Conservation (phyloP, 2,888 invertebrate genomes). For the Hydrotaea diabolus region DNA sequence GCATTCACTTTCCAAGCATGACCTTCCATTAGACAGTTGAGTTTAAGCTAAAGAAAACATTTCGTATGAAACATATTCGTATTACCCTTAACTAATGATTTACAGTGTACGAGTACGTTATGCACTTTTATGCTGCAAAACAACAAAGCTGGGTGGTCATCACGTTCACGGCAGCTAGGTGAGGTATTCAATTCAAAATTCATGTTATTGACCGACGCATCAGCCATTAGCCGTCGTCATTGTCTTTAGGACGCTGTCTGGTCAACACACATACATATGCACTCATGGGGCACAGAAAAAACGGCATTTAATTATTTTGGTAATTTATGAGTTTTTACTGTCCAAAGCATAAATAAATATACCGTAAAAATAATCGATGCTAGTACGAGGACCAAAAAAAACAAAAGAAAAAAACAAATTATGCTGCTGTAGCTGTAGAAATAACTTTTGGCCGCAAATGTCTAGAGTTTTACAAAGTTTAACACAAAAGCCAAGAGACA, state of each 20-base stretch:
- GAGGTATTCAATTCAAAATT: conserved; percentile 33
- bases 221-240: not conserved
- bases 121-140: conserved; percentile 10
- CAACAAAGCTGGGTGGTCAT: conserved; percentile 13
- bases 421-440: not conserved
- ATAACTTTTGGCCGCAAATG: not conserved
- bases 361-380: no score
- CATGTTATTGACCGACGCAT: conserved; percentile 42
- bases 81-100: no score
- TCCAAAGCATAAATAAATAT: not conserved
- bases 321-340: conserved; percentile 36
- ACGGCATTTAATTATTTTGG: conserved; percentile 30
- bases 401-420: not conserved
- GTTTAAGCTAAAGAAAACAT: no score
- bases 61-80: no score
- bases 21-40: no score
- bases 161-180: not conserved
- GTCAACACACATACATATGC: not conserved
- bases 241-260: not conserved
- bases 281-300: not conserved
- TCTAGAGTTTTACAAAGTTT: not conserved
- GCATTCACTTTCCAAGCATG: no score
- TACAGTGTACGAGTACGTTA: not conserved
- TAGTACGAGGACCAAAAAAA: no score
- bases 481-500: not conserved